phyloP scores from a whole-genome alignment of 2,113 vertebrate genomes.

The Diphyllodes magnificus region DNA sequence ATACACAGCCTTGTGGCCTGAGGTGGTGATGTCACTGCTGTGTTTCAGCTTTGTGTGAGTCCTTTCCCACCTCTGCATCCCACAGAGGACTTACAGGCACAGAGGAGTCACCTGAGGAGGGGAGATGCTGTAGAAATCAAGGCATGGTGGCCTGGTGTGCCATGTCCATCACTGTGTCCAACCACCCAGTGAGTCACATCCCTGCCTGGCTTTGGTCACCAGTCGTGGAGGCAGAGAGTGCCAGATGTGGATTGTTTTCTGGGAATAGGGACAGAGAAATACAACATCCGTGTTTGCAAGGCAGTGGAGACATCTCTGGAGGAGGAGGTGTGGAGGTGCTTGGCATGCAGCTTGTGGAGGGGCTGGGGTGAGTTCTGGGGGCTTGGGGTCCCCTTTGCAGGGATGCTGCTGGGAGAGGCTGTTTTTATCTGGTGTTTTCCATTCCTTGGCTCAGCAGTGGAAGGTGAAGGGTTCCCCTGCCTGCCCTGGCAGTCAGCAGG shows the following conservation, averaged over 20 bases:
- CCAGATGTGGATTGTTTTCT: not conserved
- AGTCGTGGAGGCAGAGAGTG: not conserved
- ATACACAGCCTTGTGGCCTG: not conserved
- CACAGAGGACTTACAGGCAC: not conserved
- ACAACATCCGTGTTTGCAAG: not conserved
- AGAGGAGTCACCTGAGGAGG: not conserved
- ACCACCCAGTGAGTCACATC: not conserved
- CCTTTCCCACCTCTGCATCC: not conserved
- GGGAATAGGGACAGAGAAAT: not conserved
- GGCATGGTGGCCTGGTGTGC: not conserved
- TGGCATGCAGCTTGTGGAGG: not conserved
- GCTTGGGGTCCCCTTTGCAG: not conserved
- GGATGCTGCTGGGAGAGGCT: not conserved
- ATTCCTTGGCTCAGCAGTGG: not conserved
- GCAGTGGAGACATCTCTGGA: not conserved
- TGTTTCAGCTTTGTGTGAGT: not conserved
- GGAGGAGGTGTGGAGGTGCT: not conserved
- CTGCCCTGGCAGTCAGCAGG: not conserved
- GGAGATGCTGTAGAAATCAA: not conserved
- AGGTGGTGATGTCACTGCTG: rapidly evolving
- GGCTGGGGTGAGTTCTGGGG: not conserved
- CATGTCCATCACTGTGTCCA: rapidly evolving
- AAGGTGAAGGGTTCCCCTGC: not conserved
- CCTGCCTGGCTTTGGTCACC: not conserved
- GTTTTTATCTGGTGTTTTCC: not conserved